phyloP scores from a whole-genome alignment of 2,888 invertebrate species.

The Eudemis profundana region DNA sequence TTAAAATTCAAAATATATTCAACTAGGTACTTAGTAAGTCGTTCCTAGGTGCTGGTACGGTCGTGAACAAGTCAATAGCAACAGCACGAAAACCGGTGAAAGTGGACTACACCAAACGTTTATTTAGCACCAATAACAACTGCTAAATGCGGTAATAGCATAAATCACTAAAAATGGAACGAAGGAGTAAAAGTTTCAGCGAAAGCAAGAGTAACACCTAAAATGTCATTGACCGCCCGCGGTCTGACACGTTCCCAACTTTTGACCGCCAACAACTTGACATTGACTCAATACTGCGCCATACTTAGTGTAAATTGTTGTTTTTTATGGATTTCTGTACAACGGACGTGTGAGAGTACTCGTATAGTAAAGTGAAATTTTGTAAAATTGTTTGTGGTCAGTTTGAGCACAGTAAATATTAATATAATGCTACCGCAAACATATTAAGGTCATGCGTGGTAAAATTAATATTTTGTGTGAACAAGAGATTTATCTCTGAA shows the following conservation, averaged over 20 bases:
- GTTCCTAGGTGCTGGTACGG: background rate
- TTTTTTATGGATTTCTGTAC: constrained; percentile 1
- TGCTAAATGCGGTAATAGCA: constrained; percentile 38
- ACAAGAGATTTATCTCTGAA: too few species aligned
- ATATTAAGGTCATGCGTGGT: background rate
- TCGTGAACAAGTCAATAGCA: constrained; percentile 11
- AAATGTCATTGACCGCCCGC: constrained; percentile 62
- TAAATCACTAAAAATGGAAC: constrained; percentile 44
- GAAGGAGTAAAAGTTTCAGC: constrained; percentile 60
- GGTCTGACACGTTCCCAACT: constrained; percentile 50
- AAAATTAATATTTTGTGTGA: background rate
- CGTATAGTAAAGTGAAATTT: background rate
- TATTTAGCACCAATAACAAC: constrained; percentile 38
- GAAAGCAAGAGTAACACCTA: constrained; percentile 68
- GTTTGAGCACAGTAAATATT: background rate
- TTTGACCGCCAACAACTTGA: constrained; percentile 54
- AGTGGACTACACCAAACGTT: constrained; percentile 23
- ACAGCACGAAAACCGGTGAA: constrained; percentile 34
- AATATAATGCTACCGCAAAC: background rate
- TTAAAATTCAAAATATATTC: too few species aligned
- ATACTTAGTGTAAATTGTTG: constrained; percentile 11
- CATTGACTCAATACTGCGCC: constrained; percentile 38
- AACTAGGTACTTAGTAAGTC: too few species aligned
- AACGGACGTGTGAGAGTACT: background rate
- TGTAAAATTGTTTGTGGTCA: background rate